Evolutionary conservation across 2,797 vertebrate genomes (phyloP), one percentile per base, ranked within the genome.

Genomic region (Euthynnus affinis): DNA sequence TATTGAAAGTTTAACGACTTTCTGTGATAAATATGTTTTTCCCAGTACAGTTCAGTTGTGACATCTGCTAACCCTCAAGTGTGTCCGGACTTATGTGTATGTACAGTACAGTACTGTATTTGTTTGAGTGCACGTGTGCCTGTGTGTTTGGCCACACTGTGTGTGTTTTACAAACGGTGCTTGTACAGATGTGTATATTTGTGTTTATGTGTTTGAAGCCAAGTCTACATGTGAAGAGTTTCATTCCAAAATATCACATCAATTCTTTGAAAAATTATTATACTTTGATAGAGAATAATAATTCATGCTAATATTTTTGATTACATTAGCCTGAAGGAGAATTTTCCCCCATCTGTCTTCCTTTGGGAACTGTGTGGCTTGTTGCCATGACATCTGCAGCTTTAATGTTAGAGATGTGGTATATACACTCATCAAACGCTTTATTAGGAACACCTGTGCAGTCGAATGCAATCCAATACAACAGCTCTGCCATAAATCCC

Each of bases 131-230:
- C 42, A 20, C 14, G 9, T 82, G 22, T 82, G 58, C 9, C 40
- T 60, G 77, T 66, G 65, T 64, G 49, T 63, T 64, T 55, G 49
- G 27, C 40, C 55, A 59, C 37, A 34, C 4, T 32, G 3, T 55
- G 7, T 75, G 37, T 63, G 32, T 72, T 63, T 84, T 51, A 67
- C 22, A 84, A 62, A 64, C 8, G 48, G 78, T 86, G 40, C 73
- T 76, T 9, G 5, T 72, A 59, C 59, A 71, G 6, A 71, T 51
- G 49, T 73, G 49, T 71, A 44, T 65, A 18, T 80, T 1, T 73
- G 57, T 70, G 55, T 64, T 55, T 37, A 0, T 58, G 25, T 62
- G 49, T 69, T 66, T 56, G 2, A 55, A 63, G 27, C 6, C 71
- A 12, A n/a, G 8, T 72, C 10, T 46, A 17, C 3, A 23, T 49